Base-by-base conservation (phyloP, 2,888 invertebrate species). In the Cyrtodaria siliqua region DNA sequence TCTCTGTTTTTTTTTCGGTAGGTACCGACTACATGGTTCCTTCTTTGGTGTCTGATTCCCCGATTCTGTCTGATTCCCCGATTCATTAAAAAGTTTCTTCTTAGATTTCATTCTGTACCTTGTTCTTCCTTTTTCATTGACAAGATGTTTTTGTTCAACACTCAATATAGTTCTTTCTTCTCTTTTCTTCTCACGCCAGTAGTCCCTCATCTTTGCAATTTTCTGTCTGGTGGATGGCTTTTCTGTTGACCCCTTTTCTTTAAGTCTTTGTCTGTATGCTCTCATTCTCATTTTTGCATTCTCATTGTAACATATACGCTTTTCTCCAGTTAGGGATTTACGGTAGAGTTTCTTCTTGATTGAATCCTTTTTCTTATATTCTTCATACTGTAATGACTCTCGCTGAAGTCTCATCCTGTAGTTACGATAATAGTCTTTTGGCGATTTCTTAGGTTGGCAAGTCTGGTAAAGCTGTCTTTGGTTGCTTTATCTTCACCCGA, bases 221-320 rank as follows among this genome's bases (percentile, higher is more conserved):
- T 33, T 27, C 9, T 66, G 55, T 47, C 57, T 23, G n/a, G 66
- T 66, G 4, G 49, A 14, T 27, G 49, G 61, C 53, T 66, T 57
- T 38, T 56, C 44, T 8, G 27, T n/a, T 44, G 9, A 9, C 12
- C 47, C 57, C 18, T 40, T 29, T 24, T 66, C 47, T 56, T 38
- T 66, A 18, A 29, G 47, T 18, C 20, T 8, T 20, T 44, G 14
- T 64, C 64, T 40, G 44, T 64, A 64, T 53, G 49, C 49, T 42
- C 42, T 42, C 53, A 47, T 66, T 29, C 56, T 56, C 2, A 24
- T 9, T 33, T 56, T 62, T 2, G 49, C 49, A n/a, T 62, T 62
- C 29, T 62, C 62, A 49, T 49, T 62, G 9, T 6, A 38, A 16
- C 2, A 3, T 16, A 9, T 18, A 26, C 2, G 24, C 23, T 50